Evolutionary conservation across 2,888 invertebrate species (phyloP).

Genomic region (Andrena dorsata): DNA sequence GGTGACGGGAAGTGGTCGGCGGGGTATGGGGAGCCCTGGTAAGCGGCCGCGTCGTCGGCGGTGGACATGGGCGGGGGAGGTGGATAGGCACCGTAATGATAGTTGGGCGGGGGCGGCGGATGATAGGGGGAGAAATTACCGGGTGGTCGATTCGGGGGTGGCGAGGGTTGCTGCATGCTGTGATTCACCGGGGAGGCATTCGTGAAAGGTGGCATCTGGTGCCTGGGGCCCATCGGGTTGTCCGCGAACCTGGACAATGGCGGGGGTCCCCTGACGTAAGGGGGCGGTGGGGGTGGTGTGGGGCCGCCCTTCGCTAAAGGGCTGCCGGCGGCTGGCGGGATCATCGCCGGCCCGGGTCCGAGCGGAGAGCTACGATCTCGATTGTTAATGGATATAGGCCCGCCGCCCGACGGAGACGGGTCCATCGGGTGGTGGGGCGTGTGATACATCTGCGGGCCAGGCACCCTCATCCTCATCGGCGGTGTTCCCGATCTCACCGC

Average conservation of each 20-base stretch:
- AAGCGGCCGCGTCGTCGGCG: conserved; percentile 84
- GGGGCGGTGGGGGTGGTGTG: conserved; percentile 82
- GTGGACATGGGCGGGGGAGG: conserved; percentile 84
- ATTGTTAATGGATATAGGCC: conserved; percentile 85
- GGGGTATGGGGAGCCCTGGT: conserved; percentile 84
- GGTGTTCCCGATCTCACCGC: conserved; percentile 81
- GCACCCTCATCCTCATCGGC: conserved; percentile 82
- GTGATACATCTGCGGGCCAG: conserved; percentile 84
- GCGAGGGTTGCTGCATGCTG: conserved; percentile 82
- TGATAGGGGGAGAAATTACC: conserved; percentile 85
- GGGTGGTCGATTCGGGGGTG: conserved; percentile 81
- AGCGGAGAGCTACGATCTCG: conserved; percentile 78
- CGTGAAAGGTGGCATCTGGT: conserved; percentile 81
- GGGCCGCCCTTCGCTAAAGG: conserved; percentile 82
- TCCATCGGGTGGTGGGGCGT: conserved; percentile 86
- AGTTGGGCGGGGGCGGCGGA: conserved; percentile 85
- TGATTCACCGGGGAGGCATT: conserved; percentile 79
- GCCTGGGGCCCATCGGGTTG: conserved; percentile 75
- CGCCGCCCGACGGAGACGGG: conserved; percentile 87
- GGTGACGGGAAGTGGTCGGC: conserved; percentile 72
- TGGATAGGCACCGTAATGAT: conserved; percentile 85
- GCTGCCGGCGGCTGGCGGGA: conserved; percentile 84
- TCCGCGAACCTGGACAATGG: conserved; percentile 81
- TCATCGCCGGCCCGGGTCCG: conserved; percentile 80
- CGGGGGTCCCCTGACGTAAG: conserved; percentile 82